These are phyloP conservation scores for Drosophila niveifrons DNA, from an alignment of 2,888 invertebrate genomes.

Conservation along the genomic window DNA sequence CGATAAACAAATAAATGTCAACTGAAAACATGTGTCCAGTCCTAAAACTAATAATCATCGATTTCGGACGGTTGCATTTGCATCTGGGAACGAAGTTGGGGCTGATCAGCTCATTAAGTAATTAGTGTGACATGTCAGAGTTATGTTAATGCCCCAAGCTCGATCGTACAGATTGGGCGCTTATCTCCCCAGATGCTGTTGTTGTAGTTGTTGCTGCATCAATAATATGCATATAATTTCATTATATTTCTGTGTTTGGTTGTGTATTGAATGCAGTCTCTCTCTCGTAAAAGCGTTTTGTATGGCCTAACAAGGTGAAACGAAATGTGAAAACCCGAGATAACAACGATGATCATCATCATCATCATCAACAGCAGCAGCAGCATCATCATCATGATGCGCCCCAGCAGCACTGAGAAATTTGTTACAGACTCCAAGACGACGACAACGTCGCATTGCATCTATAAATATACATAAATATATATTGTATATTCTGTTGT, in stretches of 20 bases:
- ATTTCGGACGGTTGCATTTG: constrained; percentile 7
- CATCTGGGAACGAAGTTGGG: constrained; percentile 23
- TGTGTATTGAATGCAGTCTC: constrained; percentile 40
- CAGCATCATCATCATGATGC: constrained; percentile 30
- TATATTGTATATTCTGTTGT: constrained; percentile 16
- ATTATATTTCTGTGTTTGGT: constrained; percentile 51
- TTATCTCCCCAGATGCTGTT: constrained; percentile 66
- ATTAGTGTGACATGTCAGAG: constrained; percentile 85
- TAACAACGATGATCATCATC: constrained; percentile 50
- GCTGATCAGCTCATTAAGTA: constrained; percentile 81
- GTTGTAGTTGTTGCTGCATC: constrained; percentile 49
- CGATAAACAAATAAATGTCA: constrained; percentile 72
- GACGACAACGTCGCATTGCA: constrained; percentile 38
- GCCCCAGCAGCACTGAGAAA: constrained; percentile 60
- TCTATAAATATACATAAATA: constrained; percentile 63
- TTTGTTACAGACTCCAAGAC: constrained; percentile 71
- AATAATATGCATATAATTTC: constrained; percentile 70
- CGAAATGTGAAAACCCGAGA: constrained; percentile 70
- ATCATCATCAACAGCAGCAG: constrained; percentile 24
- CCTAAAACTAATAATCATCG: constrained; percentile 44
- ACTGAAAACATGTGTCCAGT: constrained; percentile 39
- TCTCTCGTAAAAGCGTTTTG: constrained; percentile 66
- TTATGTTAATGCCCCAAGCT: constrained; percentile 78
- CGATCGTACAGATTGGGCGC: constrained; percentile 64
- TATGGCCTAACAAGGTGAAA: constrained; percentile 77